Base-by-base conservation (phyloP, 2,113 vertebrate genomes). In the Todiramphus chloris region DNA sequence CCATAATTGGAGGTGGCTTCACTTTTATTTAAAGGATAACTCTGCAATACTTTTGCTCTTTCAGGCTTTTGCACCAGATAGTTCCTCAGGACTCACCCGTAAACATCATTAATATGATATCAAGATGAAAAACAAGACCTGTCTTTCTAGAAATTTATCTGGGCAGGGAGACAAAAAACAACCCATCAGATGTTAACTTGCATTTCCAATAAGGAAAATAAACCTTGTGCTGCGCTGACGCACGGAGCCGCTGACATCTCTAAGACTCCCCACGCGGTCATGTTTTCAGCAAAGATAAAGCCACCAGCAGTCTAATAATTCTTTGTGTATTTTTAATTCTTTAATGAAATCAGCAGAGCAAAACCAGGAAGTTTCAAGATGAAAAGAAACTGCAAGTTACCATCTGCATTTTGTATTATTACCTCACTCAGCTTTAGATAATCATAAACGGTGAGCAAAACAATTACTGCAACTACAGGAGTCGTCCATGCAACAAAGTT, bases 351-450 rank as follows among this genome's bases (percentile, higher is more conserved):
- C 85, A 20, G 48, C 1, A 16, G 69, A 72, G 60, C 5, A 89
- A 90, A 89, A 91, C 80, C 82, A 95, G 91, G 85, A 94, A 94
- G 74, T 6, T 37, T 56, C 10, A 28, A 89, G 92, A 96, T 96
- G 66, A 96, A 95, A 96, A 85, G 78, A 17, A 8, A 48, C 66
- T 19, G 59, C 60, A 17, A 17, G 50, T 21, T n/a, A 14, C 41
- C 56, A 24, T 62, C 68, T 94, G 86, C 68, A 15, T 89, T 87
- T 92, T 18, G 28, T 4, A 7, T 85, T 69, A 59, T 90, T 82
- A 43, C 84, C 50, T 13, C 79, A 66, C 39, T 39, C 67, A 25
- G 85, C n/a, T 89, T 58, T 6, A 83, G 92, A 90, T 89, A 90
- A 94, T 78, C 90, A 88, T 16, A 67, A 94, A 43, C 88, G 59